Evolutionary conservation across 2,888 invertebrate species (phyloP).

Genomic region (Auanema sp.): DNA sequence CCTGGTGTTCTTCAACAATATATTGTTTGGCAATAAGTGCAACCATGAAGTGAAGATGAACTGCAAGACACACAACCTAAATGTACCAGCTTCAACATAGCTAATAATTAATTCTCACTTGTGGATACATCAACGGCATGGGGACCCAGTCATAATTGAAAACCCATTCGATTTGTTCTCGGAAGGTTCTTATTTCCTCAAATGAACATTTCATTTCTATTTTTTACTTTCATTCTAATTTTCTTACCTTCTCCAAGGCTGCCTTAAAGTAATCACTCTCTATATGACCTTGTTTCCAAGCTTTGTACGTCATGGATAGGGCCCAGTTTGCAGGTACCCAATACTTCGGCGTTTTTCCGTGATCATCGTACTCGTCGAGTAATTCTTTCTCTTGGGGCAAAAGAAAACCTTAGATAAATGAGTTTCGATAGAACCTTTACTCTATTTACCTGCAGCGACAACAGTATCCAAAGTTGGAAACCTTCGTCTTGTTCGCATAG

Average conservation of each 20-base stretch:
- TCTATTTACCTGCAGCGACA: slow-evolving; percentile 32
- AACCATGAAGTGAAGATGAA: slow-evolving; percentile 55
- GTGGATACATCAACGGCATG: slow-evolving; percentile 42
- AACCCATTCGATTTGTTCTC: slow-evolving; percentile 47
- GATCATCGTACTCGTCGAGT: slow-evolving; percentile 35
- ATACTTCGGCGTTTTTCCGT: slow-evolving; percentile 31
- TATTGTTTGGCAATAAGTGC: slow-evolving; percentile 56
- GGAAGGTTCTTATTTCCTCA: slow-evolving; percentile 42
- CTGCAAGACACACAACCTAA: slow-evolving; percentile 47
- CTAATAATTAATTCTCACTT: slow-evolving; percentile 10
- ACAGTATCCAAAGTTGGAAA: slow-evolving; percentile 46
- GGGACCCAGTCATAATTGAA: slow-evolving; percentile 51
- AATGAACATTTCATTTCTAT: slow-evolving; percentile 1
- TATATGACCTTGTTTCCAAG: slow-evolving; percentile 46
- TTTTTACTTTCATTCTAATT: background rate
- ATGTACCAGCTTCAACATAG: background rate
- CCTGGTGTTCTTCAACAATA: slow-evolving; percentile 32
- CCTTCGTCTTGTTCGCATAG: slow-evolving; percentile 37
- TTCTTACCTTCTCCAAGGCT: slow-evolving; percentile 24
- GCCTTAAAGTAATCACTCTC: slow-evolving; percentile 46
- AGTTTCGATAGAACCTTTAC: background rate
- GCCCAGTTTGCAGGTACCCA: slow-evolving; percentile 53
- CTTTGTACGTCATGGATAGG: slow-evolving; percentile 40
- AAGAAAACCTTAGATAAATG: slow-evolving; percentile 33
- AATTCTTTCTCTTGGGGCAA: slow-evolving; percentile 36